Percentiles rank a stretch among this genome's conserved stretches.
Evolutionary conservation across 2,113 vertebrate genomes (phyloP).

Genomic region (Tychaedon coryphoeus): DNA sequence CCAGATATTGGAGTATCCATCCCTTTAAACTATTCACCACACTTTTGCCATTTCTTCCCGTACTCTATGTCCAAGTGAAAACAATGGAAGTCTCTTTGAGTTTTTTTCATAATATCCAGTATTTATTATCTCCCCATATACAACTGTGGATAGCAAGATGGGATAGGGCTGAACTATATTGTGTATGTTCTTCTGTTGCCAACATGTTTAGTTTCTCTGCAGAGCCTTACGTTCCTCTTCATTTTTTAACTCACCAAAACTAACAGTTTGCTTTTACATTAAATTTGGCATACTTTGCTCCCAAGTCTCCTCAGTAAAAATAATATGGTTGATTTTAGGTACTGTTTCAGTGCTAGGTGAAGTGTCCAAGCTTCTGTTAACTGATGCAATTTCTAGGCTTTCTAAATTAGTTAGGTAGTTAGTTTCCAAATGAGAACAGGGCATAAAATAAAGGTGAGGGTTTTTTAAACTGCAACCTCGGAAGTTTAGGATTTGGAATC

Average conservation of each 20-base stretch:
- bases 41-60: background rate
- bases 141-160: background rate
- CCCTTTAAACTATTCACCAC: background rate
- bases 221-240: background rate
- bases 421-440: background rate
- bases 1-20: background rate
- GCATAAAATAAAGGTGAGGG: background rate
- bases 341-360: background rate
- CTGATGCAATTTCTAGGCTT: background rate
- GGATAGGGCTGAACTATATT: background rate
- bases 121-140: background rate
- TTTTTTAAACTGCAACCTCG: background rate
- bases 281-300: background rate
- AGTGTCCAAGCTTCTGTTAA: background rate
- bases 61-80: background rate
- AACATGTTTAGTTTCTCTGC: background rate
- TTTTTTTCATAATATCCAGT: background rate
- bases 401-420: background rate
- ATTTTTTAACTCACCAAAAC: background rate
- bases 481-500: background rate
- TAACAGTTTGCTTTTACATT: background rate
- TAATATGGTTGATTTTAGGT: background rate
- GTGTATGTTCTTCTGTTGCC: background rate
- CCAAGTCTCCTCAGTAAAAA: background rate
- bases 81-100: background rate